Evolutionary conservation across 2,113 vertebrate species (phyloP).

Genomic region (Elephantulus edwardii): DNA sequence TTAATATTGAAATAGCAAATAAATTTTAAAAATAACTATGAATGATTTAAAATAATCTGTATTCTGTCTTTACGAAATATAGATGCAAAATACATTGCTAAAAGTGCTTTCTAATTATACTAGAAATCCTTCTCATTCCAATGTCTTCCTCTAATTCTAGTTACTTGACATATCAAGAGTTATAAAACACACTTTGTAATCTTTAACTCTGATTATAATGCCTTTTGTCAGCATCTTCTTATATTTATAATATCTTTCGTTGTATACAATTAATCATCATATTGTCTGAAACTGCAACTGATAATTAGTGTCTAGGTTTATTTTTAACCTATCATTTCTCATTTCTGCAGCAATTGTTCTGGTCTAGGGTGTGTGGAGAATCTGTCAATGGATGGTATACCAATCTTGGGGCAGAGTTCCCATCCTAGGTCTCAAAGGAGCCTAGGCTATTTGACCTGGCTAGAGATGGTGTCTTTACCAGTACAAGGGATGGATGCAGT

Average conservation of each 20-base stretch:
- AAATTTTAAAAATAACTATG: background rate
- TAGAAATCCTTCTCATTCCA: background rate
- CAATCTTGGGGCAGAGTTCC: no score
- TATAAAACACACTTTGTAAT: background rate
- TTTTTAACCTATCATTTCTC: background rate
- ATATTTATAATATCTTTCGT: background rate
- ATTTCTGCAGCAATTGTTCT: slow-evolving; percentile 7
- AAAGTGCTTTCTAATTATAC: background rate
- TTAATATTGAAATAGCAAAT: background rate
- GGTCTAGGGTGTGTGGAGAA: no score
- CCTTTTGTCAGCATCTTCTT: background rate
- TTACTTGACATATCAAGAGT: background rate
- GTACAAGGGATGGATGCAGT: no score
- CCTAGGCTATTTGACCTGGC: no score
- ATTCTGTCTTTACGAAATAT: background rate
- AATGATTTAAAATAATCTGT: background rate
- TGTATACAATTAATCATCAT: background rate
- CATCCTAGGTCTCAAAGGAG: no score
- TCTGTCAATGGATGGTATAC: no score
- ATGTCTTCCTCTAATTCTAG: background rate
- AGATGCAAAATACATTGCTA: background rate
- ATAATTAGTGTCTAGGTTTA: background rate
- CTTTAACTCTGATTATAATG: background rate
- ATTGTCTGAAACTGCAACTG: background rate
- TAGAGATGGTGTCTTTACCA: no score